These are phyloP conservation scores for Schlechtendalia chinensis DNA, from an alignment of 1,140 invertebrate species.

Conservation along the genomic window DNA sequence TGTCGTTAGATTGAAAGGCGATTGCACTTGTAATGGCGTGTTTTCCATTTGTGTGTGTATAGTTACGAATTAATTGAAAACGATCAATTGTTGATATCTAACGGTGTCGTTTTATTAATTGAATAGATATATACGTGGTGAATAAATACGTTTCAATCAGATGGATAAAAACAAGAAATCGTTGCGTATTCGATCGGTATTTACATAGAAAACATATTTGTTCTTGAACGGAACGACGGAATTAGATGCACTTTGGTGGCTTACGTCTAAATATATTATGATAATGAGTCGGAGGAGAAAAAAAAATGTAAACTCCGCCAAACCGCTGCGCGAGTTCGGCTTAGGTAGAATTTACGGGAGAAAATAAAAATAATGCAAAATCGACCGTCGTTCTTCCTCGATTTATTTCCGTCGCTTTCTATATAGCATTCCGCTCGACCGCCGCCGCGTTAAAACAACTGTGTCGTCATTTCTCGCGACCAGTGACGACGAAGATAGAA, in stretches of 20 bases:
- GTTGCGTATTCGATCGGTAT: background rate
- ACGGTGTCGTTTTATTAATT: no score
- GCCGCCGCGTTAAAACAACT: constrained; percentile 5
- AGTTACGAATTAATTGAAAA: no score
- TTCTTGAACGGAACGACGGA: background rate
- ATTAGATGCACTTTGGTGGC: constrained; percentile 8
- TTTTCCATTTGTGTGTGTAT: background rate
- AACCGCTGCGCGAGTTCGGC: background rate
- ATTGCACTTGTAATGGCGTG: background rate
- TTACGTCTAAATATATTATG: constrained; percentile 23
- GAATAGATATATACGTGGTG: no score
- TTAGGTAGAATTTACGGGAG: constrained; percentile 23
- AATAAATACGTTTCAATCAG: no score
- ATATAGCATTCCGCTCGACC: background rate
- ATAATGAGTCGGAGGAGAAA: constrained; percentile 11
- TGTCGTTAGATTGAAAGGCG: no score
- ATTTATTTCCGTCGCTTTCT: constrained; percentile 43
- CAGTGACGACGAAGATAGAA: constrained; percentile 19
- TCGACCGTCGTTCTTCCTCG: constrained; percentile 24
- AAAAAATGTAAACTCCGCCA: constrained; percentile 26
- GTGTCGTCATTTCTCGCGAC: constrained; percentile 32
- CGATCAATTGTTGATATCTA: no score
- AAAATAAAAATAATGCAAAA: constrained; percentile 32
- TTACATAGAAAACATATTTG: background rate
- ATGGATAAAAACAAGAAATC: no score